Evolutionary conservation across 1,140 invertebrate species (phyloP).

Genomic region (Saccostrea echinata): DNA sequence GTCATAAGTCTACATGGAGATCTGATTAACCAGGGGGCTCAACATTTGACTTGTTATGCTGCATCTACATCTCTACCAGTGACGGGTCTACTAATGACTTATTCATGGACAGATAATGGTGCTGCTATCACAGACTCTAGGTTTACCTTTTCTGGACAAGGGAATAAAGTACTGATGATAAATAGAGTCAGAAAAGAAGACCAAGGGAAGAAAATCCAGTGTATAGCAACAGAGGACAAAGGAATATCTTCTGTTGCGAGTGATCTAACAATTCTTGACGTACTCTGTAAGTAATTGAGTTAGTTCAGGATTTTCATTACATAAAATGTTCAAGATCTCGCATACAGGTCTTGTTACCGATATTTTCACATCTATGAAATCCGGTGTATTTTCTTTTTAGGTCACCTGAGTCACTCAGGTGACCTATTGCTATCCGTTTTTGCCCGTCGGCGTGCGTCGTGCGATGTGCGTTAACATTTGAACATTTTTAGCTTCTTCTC

Average conservation of each 20-base stretch:
- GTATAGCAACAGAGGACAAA: neutral
- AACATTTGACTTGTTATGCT: neutral
- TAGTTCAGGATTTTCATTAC: too few relatives aligned
- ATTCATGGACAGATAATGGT: neutral
- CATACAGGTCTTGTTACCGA: too few relatives aligned
- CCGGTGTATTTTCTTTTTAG: too few relatives aligned
- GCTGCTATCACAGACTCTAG: neutral
- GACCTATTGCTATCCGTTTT: too few relatives aligned
- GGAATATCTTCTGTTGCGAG: neutral
- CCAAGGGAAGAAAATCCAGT: neutral
- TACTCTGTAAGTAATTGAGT: neutral
- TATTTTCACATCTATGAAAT: too few relatives aligned
- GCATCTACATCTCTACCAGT: neutral
- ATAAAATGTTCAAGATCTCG: too few relatives aligned
- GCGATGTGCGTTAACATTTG: too few relatives aligned
- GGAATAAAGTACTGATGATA: neutral
- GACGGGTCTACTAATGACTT: neutral
- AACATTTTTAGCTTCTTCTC: too few relatives aligned
- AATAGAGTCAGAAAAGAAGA: neutral
- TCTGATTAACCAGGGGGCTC: neutral
- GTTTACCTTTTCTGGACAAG: neutral
- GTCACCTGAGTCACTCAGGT: too few relatives aligned
- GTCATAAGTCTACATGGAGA: neutral
- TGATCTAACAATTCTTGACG: neutral
- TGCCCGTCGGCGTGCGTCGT: too few relatives aligned